Evolutionary conservation across 2,888 invertebrate genomes (phyloP), one percentile per base, ranked within the genome.

Genomic region (Cinara cedri): DNA sequence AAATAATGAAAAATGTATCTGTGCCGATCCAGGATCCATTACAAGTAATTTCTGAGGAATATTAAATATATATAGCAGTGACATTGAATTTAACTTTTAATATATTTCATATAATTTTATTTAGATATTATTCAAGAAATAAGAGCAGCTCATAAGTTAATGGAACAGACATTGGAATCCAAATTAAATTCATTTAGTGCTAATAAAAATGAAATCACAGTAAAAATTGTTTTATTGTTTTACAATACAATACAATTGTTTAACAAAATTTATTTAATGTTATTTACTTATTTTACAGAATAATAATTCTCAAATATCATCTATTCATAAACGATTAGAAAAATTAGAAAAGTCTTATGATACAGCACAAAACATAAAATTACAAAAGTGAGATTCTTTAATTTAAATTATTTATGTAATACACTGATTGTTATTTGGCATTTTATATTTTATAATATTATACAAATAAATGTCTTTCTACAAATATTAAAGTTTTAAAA

Each of bases 71-170:
- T 65, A 46, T 66, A 55, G 65, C 16, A 46, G 16, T 4, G 10
- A 0, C 16, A 24, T 3, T 16, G 3, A 62, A 62, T 62, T 24
- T 34, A 62, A 26, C 26, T n/a, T 62, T n/a, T 11, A 21, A 16
- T 24, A 1, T 16, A 11, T 2, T 21, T 10, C 51, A 21, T 51
- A 19, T 55, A n/a, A 57, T 57, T 75, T 46, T 66, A 0, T 66
- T 66, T 68, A 78, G 76, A 26, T 68, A 49, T 78, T 60, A 68
- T 78, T 68, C 68, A 78, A 60, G 76, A 78, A 78, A 78, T 78
- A 70, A 78, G 76, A 60, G 21, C 68, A 11, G 76, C 76, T 16
- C 76, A 78, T 60, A 78, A 68, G 34, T 60, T 78, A 68, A 78
- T 78, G 76, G 76, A 78, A 78, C 57, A 78, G 60, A 70, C 76